Evolutionary conservation across 2,888 invertebrate species (phyloP).

Genomic region (Myopa testacea): DNA sequence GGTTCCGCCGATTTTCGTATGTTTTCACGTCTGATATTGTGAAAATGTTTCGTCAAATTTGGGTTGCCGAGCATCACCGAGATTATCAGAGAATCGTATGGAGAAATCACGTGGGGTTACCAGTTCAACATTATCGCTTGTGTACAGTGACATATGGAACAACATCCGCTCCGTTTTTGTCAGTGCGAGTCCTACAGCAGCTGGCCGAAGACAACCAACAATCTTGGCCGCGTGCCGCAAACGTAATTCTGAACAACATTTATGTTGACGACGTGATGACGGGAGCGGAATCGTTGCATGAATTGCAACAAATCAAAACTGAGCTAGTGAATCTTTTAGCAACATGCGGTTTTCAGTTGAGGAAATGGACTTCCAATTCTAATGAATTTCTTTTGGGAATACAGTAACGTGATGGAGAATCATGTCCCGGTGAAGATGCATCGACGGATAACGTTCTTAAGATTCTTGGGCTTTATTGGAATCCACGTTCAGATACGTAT

Average conservation of each 20-base stretch:
- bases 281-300: neutral
- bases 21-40: neutral
- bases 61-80: neutral
- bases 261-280: neutral
- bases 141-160: neutral
- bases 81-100: neutral
- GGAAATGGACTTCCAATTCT: constrained; percentile 9
- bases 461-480: neutral
- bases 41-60: neutral
- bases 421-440: neutral
- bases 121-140: too few species aligned
- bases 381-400: neutral
- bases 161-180: neutral
- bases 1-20: neutral
- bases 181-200: neutral
- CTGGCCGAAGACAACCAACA: too few species aligned
- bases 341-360: neutral
- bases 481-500: neutral
- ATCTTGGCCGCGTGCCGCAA: too few species aligned
- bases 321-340: neutral
- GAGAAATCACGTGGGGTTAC: neutral
- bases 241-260: too few species aligned
- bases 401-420: neutral
- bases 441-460: neutral
- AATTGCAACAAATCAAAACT: neutral